Conservation (phyloP, 1,140 invertebrate genomes). For the Rhagoletis pomonella region DNA sequence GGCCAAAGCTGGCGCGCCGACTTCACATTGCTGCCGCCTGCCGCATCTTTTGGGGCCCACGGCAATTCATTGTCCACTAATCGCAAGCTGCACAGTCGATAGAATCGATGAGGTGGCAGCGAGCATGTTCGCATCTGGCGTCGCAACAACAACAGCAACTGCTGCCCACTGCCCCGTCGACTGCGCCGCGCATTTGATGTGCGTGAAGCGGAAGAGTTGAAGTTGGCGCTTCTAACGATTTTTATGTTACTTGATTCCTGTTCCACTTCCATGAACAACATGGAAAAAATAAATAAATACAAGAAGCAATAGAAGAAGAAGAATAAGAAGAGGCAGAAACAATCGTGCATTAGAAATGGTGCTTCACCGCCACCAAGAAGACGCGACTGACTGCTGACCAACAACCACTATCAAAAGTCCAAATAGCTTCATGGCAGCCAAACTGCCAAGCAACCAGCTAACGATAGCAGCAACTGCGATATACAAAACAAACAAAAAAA, state of each 20-base stretch:
- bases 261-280: constrained; percentile 44
- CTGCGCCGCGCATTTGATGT: background rate
- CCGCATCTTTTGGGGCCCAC: background rate
- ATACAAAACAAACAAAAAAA: no score
- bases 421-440: no score
- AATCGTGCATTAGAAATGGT: constrained; percentile 18
- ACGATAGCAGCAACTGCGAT: background rate
- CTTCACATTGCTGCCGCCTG: background rate
- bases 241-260: constrained; percentile 32
- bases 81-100: no score
- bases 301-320: background rate
- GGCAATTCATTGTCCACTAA: background rate
- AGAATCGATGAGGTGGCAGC: background rate
- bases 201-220: background rate
- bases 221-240: constrained; percentile 25
- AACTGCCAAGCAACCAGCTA: background rate
- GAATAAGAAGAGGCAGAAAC: background rate
- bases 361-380: background rate
- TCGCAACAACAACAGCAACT: background rate
- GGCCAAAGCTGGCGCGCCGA: background rate
- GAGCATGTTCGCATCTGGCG: background rate
- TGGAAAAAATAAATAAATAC: background rate
- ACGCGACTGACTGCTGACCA: constrained; percentile 10
- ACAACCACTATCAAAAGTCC: constrained; percentile 41
- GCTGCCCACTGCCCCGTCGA: background rate